A percentile compares a stretch with the other conserved stretches of the same genome.
Evolutionary conservation across 2,797 vertebrate genomes (phyloP).

Genomic region (Masticophis lateralis): DNA sequence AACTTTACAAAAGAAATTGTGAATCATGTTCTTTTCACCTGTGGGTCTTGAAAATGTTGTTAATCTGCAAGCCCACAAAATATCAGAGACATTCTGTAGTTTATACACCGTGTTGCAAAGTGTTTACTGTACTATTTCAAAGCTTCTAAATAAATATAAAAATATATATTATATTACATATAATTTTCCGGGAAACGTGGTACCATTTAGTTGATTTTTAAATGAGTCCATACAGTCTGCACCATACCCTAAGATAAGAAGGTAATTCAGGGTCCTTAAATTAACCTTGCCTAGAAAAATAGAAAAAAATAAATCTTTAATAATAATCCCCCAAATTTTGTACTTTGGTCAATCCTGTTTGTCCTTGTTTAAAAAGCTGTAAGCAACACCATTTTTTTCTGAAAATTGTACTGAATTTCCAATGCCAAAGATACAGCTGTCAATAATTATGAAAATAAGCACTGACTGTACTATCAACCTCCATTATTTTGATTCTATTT

Average conservation of each 20-base stretch:
- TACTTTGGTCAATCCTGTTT: constrained; percentile 71
- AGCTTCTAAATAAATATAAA: constrained; percentile 98
- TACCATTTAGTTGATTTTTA: constrained; percentile 82
- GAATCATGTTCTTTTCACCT: constrained; percentile 79
- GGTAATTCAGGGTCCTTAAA: constrained; percentile 79
- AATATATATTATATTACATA: constrained; percentile 92
- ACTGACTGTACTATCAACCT: constrained; percentile 70
- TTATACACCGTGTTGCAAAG: constrained; percentile 98
- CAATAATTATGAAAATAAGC: constrained; percentile 67
- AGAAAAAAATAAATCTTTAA: constrained; percentile 64
- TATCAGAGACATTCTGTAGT: constrained; percentile 92
- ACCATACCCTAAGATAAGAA: constrained; percentile 71
- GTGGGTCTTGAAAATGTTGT: constrained; percentile 80
- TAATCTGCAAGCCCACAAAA: constrained; percentile 78
- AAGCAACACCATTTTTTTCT: constrained; percentile 75
- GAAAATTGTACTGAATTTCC: constrained; percentile 75
- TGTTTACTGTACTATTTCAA: constrained; percentile 99
- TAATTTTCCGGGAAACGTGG: constrained; percentile 87
- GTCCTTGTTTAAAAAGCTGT: constrained; percentile 64
- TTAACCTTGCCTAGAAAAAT: constrained; percentile 67
- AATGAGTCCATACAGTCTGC: constrained; percentile 75
- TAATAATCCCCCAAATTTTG: constrained; percentile 67
- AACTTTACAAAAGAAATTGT: constrained; percentile 89
- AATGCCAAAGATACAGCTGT: constrained; percentile 84
- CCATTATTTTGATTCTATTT: constrained; percentile 75